Evolutionary conservation across 2,888 invertebrate genomes (phyloP).

Genomic region (Ectemnius lituratus): DNA sequence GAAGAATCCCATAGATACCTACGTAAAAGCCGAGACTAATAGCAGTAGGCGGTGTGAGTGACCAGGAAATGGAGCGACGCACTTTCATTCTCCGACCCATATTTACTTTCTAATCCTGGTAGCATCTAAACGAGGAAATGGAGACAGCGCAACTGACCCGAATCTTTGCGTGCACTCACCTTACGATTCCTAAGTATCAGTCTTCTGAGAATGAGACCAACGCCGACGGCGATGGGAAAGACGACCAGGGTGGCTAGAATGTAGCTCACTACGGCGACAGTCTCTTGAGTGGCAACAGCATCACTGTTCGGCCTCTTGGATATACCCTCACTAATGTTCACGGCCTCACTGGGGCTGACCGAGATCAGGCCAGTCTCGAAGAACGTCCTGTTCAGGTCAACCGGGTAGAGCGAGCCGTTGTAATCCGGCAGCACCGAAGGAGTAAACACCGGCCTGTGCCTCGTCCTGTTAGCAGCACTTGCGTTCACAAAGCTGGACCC

Average conservation of each 20-base stretch:
- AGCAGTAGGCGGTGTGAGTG: conserved; percentile 19
- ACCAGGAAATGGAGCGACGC: conserved; percentile 28
- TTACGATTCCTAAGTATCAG: conserved; percentile 77
- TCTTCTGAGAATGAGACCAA: conserved; percentile 76
- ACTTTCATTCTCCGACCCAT: conserved; percentile 45
- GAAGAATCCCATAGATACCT: background rate
- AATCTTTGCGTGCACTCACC: conserved; percentile 60
- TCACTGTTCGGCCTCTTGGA: conserved; percentile 74
- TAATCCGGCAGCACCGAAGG: conserved; percentile 65
- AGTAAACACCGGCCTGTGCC: conserved; percentile 64
- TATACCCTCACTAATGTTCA: conserved; percentile 75
- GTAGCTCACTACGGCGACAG: conserved; percentile 76
- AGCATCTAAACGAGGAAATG: background rate
- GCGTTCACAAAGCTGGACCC: conserved; percentile 34
- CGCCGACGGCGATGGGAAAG: conserved; percentile 77
- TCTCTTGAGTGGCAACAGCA: conserved; percentile 73
- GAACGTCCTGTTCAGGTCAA: conserved; percentile 64
- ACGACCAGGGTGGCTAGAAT: conserved; percentile 77
- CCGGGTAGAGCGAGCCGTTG: conserved; percentile 61
- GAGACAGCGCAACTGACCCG: too few species aligned
- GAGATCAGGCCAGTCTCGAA: conserved; percentile 67
- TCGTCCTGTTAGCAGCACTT: conserved; percentile 55
- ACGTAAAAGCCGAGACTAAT: conserved; percentile 22
- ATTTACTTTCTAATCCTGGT: conserved; percentile 48
- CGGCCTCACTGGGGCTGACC: conserved; percentile 65